Evolutionary conservation across 2,888 invertebrate genomes (phyloP), one percentile per base, ranked within the genome.

Genomic region (Noctua pronuba): DNA sequence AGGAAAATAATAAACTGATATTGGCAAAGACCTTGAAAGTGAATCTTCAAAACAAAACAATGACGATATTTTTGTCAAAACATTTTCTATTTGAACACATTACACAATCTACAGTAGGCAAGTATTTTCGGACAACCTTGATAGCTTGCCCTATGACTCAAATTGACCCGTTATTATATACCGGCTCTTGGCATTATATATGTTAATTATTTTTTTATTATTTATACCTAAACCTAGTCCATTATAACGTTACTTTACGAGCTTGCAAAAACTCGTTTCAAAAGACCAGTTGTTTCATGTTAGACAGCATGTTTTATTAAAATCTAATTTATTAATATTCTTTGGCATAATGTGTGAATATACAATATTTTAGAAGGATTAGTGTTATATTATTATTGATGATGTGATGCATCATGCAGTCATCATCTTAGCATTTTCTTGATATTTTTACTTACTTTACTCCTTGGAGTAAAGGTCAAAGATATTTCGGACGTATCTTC

Each of bases 81-180:
- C 44, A 64, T 66, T 77, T 83, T 38, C 65, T 49, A 41, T 71
- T 60, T 55, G 18, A 13, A 16, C 6, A 83, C 38, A 64, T 46
- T 64, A 16, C 6, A 83, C 38, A 64, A 55, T 64, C 31, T 62
- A 49, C 73, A 65, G 16, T 60, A 55, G 55, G 52, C n/a, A 58
- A 16, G 16, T 58, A 44, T 65, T 71, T 44, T 38, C 62, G 38
- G 28, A 62, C 38, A 73, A 81, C 85, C 85, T 85, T 85, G 85
- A 21, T 4, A n/a, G 64, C 46, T 62, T 77, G 82, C 13, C 72
- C 67, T 77, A 77, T 83, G 85, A 83, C 44, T 83, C 83, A 85
- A n/a, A 38, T 44, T 28, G 31, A 4, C 11, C 85, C 82, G 82
- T 83, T 85, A 85, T 62, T 62, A 69, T 21, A 69, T 13, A 69